Conservation (phyloP, 2,888 invertebrate genomes). For the Argynnis bischoffii region DNA sequence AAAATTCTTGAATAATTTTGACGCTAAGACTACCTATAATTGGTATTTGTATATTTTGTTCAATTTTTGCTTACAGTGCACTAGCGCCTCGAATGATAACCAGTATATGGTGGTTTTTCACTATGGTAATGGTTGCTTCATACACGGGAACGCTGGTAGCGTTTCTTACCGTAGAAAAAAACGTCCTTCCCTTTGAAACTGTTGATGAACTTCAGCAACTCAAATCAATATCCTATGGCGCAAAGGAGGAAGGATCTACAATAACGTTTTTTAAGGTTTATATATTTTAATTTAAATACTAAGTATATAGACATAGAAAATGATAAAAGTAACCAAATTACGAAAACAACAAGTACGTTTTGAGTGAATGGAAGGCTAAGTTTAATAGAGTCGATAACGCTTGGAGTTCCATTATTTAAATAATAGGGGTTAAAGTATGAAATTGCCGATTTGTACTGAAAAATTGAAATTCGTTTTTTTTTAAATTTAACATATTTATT, state of each 20-base stretch:
- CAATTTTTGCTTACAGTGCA: constrained; percentile 80
- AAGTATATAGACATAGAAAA: no score
- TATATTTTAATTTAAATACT: not conserved
- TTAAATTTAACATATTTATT: no score
- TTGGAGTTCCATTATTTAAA: no score
- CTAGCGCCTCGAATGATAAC: constrained; percentile 93
- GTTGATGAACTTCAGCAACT: constrained; percentile 92
- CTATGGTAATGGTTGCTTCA: constrained; percentile 91
- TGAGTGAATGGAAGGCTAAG: not conserved
- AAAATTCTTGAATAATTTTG: not conserved
- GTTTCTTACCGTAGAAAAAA: constrained; percentile 91
- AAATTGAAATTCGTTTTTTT: no score
- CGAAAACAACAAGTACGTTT: not conserved
- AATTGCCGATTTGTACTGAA: no score
- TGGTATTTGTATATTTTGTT: not conserved
- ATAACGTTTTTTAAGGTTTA: constrained; percentile 91
- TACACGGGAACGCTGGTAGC: constrained; percentile 96
- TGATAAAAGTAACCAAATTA: not conserved
- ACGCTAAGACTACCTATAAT: no score
- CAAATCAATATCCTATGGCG: constrained; percentile 92
- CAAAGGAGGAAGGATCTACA: constrained; percentile 91
- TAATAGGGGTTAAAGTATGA: no score
- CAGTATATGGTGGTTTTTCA: constrained; percentile 95
- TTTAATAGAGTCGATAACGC: no score
- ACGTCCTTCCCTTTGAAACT: constrained; percentile 86